Evolutionary conservation across 2,797 vertebrate genomes (phyloP), one percentile per base, ranked within the genome.

Genomic region (Otolemur crassicaudatus): DNA sequence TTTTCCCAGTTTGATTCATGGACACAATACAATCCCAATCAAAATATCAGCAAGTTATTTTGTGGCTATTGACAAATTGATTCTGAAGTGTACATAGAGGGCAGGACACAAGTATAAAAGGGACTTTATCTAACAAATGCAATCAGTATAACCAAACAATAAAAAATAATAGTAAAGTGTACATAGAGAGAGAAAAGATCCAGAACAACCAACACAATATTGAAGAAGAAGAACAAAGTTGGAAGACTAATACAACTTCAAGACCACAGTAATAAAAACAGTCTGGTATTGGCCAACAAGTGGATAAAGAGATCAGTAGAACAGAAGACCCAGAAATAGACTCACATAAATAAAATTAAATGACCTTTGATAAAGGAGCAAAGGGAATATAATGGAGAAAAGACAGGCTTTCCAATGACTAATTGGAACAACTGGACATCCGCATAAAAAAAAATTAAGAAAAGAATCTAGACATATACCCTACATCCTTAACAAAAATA

Each of bases 41-140:
- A 87, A 69, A 91, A 75, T 67, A 49, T 40, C 46, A 60, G 76
- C 58, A 95, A 86, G 43, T 56, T 86, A 73, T 73, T 86, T 34
- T 80, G 46, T 40, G 46, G 76, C 31, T 67, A 8, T 27, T 75
- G 77, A 58, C n/a, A 56, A 80, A 67, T 46, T 56, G 58, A 73
- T 67, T 91, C 60, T 86, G 73, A 80, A 73, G 46, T 81, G 65
- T 73, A n/a, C 34, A 7, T 1, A 7, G 56, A 73, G 53, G 23
- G 27, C 1, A 3, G 49, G 49, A 53, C 49, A 53, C 14, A 16
- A 53, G 49, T 53, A 16, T 53, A 53, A 53, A 12, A 53, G 49
- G 49, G 49, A 53, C 49, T 53, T 53, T 53, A 53, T 53, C 14
- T 53, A 53, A 53, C 14, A 53, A 53, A 53, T 53, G 14, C 49